These are phyloP conservation scores for Wiebesia pumilae DNA, from an alignment of 1,140 invertebrate genomes.

Conservation along the genomic window DNA sequence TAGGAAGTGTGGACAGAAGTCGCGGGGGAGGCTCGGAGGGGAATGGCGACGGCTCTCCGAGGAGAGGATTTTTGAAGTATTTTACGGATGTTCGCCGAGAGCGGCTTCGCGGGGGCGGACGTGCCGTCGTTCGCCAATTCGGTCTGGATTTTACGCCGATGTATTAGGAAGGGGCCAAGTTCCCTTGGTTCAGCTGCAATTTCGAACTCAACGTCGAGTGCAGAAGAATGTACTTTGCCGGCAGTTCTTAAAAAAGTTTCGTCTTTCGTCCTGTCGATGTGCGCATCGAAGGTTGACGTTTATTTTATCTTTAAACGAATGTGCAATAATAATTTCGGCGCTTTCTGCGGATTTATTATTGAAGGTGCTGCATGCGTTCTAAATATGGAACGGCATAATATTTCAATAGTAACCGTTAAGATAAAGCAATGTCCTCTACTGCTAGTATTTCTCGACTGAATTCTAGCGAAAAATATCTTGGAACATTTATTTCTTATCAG, in stretches of 20 bases:
- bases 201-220: background rate
- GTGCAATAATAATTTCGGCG: background rate
- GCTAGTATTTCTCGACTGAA: background rate
- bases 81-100: background rate
- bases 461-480: background rate
- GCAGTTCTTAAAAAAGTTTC: too few species aligned
- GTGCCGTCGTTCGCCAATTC: too few species aligned
- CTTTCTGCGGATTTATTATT: background rate
- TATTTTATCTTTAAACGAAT: background rate
- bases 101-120: too few species aligned
- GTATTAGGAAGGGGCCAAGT: too few species aligned
- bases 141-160: background rate
- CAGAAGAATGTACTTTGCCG: too few species aligned
- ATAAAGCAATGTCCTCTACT: background rate
- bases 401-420: background rate
- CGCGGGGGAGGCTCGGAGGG: conserved; percentile 15
- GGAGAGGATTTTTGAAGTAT: background rate
- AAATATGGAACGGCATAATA: background rate
- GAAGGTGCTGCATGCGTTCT: too few species aligned
- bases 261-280: too few species aligned
- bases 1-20: conserved; percentile 22
- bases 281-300: too few species aligned
- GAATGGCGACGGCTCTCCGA: too few species aligned
- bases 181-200: background rate
- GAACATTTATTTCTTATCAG: background rate